A percentile compares a stretch with the other conserved stretches of the same genome.
Conservation (phyloP, 2,113 vertebrate species). For the Hyperopisus bebe region DNA sequence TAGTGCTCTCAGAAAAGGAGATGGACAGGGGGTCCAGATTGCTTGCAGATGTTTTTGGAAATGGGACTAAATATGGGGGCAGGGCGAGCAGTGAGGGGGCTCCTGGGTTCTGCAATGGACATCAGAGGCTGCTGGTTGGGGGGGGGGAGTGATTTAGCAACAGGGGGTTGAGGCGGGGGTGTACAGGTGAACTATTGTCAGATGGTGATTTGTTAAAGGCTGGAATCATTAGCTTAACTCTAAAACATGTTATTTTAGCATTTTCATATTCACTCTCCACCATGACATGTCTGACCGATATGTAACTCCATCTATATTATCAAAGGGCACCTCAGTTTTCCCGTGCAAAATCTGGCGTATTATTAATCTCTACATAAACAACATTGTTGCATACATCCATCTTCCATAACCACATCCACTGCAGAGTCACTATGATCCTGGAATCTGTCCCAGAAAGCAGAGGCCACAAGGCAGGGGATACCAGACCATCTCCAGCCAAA, state of each 20-base stretch:
- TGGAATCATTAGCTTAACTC: conserved; percentile 34
- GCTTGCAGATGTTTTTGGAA: conserved; percentile 59
- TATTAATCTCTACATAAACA: no score
- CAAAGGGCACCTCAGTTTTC: not conserved
- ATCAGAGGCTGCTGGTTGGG: conserved; percentile 12
- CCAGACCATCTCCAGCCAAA: not conserved
- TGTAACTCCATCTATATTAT: not conserved
- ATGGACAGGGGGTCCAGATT: conserved; percentile 54
- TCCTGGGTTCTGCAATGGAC: conserved; percentile 4
- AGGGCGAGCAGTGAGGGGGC: not conserved
- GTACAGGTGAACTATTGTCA: conserved; percentile 45
- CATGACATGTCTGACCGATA: not conserved
- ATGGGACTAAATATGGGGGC: conserved; percentile 34
- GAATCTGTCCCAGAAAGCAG: not conserved
- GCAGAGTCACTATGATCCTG: not conserved
- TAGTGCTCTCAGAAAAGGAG: conserved; percentile 28
- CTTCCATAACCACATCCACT: not conserved
- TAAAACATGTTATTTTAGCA: not conserved
- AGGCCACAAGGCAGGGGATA: not conserved
- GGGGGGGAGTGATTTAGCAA: conserved; percentile 30
- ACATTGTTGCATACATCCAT: not conserved
- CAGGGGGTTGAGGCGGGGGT: conserved; percentile 28
- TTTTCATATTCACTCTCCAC: not conserved
- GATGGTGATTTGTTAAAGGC: conserved; percentile 23
- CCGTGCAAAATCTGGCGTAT: not conserved